Conservation (phyloP, 2,797 vertebrate genomes). For the Bradypodion pumilum region DNA sequence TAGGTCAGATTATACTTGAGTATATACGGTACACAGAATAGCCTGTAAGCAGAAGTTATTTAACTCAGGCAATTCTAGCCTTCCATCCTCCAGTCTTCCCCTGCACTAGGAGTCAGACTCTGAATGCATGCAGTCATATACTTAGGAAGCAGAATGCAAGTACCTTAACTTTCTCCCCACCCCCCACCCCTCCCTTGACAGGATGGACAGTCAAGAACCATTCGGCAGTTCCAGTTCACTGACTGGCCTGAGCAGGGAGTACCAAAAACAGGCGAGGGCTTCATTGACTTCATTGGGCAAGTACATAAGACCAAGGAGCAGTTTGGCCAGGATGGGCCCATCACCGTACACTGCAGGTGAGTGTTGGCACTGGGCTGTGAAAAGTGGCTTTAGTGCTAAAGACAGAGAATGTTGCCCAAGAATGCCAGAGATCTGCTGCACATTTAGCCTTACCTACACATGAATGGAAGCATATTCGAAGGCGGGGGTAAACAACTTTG, state of each 20-base stretch:
- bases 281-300: constrained; percentile 97
- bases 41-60: background rate
- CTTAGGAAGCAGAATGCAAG: background rate
- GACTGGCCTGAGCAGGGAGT: constrained; percentile 99
- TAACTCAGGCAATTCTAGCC: background rate
- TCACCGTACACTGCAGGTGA: constrained; percentile 97
- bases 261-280: constrained; percentile 94
- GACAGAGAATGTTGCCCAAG: background rate
- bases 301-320: constrained; percentile 99
- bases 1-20: no score
- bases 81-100: background rate
- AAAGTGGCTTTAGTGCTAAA: background rate
- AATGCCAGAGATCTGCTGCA: background rate
- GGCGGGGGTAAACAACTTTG: no score
- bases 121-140: background rate
- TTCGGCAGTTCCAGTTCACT: constrained; percentile 98
- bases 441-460: background rate
- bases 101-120: background rate
- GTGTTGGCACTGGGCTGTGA: background rate
- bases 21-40: no score
- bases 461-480: background rate
- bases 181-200: constrained; percentile 49
- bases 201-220: constrained; percentile 97
- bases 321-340: constrained; percentile 96
- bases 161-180: background rate